Base-by-base conservation (phyloP, 2,888 invertebrate genomes). In the Uloborus plumipes region DNA sequence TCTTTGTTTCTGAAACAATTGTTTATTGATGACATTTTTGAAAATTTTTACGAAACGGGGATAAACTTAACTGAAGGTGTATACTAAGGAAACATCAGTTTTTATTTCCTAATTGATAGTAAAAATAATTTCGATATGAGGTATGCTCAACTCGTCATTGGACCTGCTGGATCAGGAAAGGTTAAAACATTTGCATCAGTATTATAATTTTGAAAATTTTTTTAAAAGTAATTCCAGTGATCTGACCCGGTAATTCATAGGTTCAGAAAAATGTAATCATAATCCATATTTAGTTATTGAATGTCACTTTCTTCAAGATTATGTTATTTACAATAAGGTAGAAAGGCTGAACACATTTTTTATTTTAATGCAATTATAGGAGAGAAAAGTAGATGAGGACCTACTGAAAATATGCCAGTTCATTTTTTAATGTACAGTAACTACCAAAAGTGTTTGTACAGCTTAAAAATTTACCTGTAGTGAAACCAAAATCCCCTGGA, bases 111-210 rank as follows among this genome's bases (percentile, higher is more conserved):
- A 9, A 11, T 39, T 39, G 9, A 39, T 7, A 39, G 39, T 39
- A 39, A 39, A 39, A 7, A 39, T 11, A 39, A 39, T 39, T 39
- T 11, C 39, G 89, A 87, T 86, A 96, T 96, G 96, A 92, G 96
- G 59, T 99, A 96, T 88, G 98, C 95, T 18, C 99, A 99, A 88
- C 90, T 99, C 85, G 95, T 99, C 1, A 94, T 98, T 87, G 99
- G 99, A 0, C 99, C 99, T 47, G 99, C 98, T 0, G 99, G 99
- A 2, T 94, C 96, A 89, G 99, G 99, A 81, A 99, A 99, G 20
- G 59, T 20, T 15, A 58, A 58, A 58, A 18, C 2, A 13, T 9
- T 20, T 20, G 7, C 6, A 20, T 14, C 13, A 20, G 11, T 59
- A 4, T 20, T 3, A 18, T 22, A 20, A 18, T 58, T 58, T 58